Evolutionary conservation across 2,888 invertebrate species (phyloP), one percentile per base, ranked within the genome.

Genomic region (Cataglyphis altisquamis): DNA sequence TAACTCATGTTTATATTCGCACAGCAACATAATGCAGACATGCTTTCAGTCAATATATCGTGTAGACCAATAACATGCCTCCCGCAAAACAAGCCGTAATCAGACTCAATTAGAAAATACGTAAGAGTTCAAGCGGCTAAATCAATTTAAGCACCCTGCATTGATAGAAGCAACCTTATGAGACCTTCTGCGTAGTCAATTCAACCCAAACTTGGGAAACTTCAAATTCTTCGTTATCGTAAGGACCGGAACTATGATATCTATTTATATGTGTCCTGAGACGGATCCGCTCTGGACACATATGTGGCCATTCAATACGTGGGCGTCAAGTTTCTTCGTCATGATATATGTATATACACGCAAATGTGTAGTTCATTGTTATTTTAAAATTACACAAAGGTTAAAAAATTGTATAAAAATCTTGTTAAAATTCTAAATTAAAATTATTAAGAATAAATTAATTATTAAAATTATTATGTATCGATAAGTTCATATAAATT

Each of bases 141-240:
- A 78, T 78, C 72, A 78, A 78, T 78, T 78, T 78, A 78, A 78
- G 78, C 60, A 78, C 78, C 72, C 70, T 72, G 68, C 78, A 78
- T 78, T 78, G 78, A 78, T 78, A 78, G 72, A 70, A 70, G 78
- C 78, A 78, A 78, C 45, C 72, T 78, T 70, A 72, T 70, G 78
- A 78, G 78, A 78, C 57, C 60, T 60, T 60, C 41, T 68, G 57
- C 21, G 70, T 68, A 32, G 18, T 60, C 57, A 57, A 57, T 57
- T 70, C 45, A 9, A 9, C 32, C n/a, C 52, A 25, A 25, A 25
- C 1, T 25, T 25, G n/a, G 32, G n/a, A 32, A 68, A 68, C 48
- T 52, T n/a, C 25, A 25, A 68, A 48, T n/a, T 48, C 29, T 29
- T 70, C 45, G 32, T 68, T 15, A 12, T 9, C 25, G 52, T 8